Evolutionary conservation across 2,113 vertebrate genomes (phyloP), one percentile per base, ranked within the genome.

Genomic region (Ctenomys sociabilis): DNA sequence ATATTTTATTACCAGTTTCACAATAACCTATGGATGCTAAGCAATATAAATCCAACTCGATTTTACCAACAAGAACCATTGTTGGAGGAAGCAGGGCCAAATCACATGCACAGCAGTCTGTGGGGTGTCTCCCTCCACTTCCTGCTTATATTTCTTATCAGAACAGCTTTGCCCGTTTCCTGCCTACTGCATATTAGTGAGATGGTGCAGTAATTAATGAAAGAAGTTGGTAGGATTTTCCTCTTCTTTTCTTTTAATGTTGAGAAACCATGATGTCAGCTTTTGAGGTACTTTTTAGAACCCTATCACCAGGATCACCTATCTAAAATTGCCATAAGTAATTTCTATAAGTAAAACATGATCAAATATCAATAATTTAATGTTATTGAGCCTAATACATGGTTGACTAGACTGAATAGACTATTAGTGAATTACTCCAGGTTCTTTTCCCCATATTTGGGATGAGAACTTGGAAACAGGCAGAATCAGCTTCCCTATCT

Each of bases 1-100:
- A 16, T 95, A 32, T 87, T 84, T 90, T 85, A 90, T 90, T 80
- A 54, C 70, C 35, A 16, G 32, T 63, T 93, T 88, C 37, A 63
- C 63, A 75, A 82, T 91, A 80, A 94, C 78, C 43, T 91, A 22
- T 63, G 40, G 72, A n/a, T 93, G 52, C n/a, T 40, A 77, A n/a
- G 59, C 12, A 49, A 26, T 59, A 73, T 64, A 45, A 68, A 92
- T 43, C 70, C 35, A 81, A 54, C 5, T 35, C 59, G 52, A 37
- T 88, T 73, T 83, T 93, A 40, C 35, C 40, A 64, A 37, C 19
- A 43, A 87, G 54, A 93, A 87, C 73, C 13, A 26, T 43, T 5
- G 12, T 32, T 59, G 61, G 59, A 59, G 26, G 35, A 35, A 45
- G 35, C 32, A 43, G 68, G 0, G 4, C n/a, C 37, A 52, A 10